Base-by-base conservation (phyloP, 2,113 vertebrate species). In the Poecile atricapillus region DNA sequence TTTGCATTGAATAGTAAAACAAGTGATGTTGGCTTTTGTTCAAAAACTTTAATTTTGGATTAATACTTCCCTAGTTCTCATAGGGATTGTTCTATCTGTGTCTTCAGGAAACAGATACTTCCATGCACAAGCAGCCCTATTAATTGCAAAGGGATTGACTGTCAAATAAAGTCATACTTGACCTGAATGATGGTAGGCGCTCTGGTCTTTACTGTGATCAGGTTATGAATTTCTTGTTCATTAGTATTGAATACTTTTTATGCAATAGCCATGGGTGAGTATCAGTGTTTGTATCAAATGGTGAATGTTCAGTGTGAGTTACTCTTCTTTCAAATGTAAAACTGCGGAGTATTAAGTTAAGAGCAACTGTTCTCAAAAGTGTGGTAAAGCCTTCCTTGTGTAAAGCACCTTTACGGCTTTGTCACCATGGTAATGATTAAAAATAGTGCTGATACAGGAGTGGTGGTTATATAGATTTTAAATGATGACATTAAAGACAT, bases 351-450 rank as follows among this genome's bases (percentile, higher is more conserved):
- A 62, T 3, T 13, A 67, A 90, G 60, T 89, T 86, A 55, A 62
- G 77, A 63, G 68, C 55, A 91, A 62, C 56, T 89, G 58, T 94
- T 92, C 79, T 84, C 0, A 0, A 65, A 93, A 90, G 56, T 93
- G 68, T 64, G 93, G 79, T 49, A 58, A 96, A 94, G 56, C 84
- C 22, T 90, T 91, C 63, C 77, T 87, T 74, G 56, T 88, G 76
- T 83, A 93, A 91, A 94, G 59, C 82, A 97, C 95, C 94, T 96
- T 94, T 96, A 95, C 7, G 47, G 58, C 88, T 91, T 86, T 96
- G 87, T 96, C 91, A 62, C 95, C 85, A 88, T 97, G 89, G 96
- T 60, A 87, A 96, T 88, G 91, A 91, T 95, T 96, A 95, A 94
- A 96, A 97, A 96, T 96, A 97, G 89, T 89, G 73, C 79, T 96